Percentiles rank a stretch among this genome's conserved stretches.
phyloP scores from a whole-genome alignment of 2,888 invertebrate genomes.

The Diarsia brunnea region DNA sequence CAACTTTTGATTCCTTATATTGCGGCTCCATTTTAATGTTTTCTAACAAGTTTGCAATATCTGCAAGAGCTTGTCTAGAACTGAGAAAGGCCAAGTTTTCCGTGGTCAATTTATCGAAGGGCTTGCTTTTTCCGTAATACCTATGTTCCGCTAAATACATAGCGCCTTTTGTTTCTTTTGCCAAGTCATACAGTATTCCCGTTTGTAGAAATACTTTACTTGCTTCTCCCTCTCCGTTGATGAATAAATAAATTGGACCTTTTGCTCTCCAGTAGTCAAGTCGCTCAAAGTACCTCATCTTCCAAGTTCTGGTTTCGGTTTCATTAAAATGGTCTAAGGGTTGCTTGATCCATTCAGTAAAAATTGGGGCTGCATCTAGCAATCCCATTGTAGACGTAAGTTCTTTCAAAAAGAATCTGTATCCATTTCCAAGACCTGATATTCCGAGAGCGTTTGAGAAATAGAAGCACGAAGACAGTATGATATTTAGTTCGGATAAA shows the following conservation, averaged over 20 bases:
- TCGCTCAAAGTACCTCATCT: conserved; percentile 84
- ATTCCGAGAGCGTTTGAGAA: conserved; percentile 70
- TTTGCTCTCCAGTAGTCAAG: conserved; percentile 76
- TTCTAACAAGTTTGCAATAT: conserved; percentile 77
- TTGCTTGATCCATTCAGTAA: conserved; percentile 79
- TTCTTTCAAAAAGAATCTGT: conserved; percentile 74
- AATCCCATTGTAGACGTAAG: conserved; percentile 61
- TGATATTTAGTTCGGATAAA: conserved; percentile 58
- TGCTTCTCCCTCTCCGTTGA: conserved; percentile 82
- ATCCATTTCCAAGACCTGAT: conserved; percentile 71
- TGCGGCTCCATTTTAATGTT: conserved; percentile 72
- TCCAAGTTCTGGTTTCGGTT: conserved; percentile 77
- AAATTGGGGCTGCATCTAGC: conserved; percentile 63
- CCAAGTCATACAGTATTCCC: conserved; percentile 82
- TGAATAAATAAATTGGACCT: conserved; percentile 82
- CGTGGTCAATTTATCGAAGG: conserved; percentile 74
- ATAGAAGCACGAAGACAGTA: conserved; percentile 63
- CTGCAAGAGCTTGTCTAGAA: conserved; percentile 83
- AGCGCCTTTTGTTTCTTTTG: conserved; percentile 84
- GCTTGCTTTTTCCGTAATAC: conserved; percentile 85
- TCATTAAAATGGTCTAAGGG: conserved; percentile 82
- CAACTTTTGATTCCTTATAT: conserved; percentile 80
- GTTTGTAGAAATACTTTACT: conserved; percentile 75
- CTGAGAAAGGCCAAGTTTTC: conserved; percentile 81
- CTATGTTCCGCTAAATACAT: conserved; percentile 84